Percentiles rank a stretch among this genome's conserved stretches.
Conservation (phyloP, 2,797 vertebrate species). For the Hafferia zeledoni region DNA sequence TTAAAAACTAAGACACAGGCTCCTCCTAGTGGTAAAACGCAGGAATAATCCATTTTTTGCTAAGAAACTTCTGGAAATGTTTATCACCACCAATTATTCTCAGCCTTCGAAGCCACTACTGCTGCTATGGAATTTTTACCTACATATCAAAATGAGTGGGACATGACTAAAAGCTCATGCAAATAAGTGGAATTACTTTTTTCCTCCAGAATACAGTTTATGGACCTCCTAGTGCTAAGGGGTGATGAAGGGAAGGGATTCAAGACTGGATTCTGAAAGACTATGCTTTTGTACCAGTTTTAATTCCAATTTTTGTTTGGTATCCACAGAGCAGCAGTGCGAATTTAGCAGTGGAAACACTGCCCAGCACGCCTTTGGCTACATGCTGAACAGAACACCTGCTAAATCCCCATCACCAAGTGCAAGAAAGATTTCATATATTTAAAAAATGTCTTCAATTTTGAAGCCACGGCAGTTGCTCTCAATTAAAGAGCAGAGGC, state of each 20-base stretch:
- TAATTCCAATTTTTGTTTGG: not conserved
- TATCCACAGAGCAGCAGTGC: not conserved
- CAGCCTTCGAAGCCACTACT: not conserved
- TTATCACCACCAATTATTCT: not conserved
- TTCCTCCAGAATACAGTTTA: not conserved
- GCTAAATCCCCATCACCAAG: not conserved
- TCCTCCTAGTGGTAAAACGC: conserved; percentile 6
- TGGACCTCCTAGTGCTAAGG: not conserved
- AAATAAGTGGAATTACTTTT: not conserved
- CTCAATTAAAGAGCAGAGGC: not conserved
- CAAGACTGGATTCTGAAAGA: not conserved
- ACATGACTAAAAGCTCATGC: not conserved
- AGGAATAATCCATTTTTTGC: not conserved
- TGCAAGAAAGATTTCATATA: not conserved
- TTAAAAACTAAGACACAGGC: not conserved
- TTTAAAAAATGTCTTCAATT: not conserved
- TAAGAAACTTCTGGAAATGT: not conserved
- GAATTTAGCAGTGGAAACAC: not conserved
- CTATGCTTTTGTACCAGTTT: not conserved
- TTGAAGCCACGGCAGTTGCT: not conserved
- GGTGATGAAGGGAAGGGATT: not conserved
- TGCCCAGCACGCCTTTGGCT: not conserved
- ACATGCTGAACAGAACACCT: not conserved
- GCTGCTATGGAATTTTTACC: not conserved
- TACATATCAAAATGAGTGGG: not conserved